Conservation (phyloP, 2,888 invertebrate genomes). For the Halictus quadricinctus region DNA sequence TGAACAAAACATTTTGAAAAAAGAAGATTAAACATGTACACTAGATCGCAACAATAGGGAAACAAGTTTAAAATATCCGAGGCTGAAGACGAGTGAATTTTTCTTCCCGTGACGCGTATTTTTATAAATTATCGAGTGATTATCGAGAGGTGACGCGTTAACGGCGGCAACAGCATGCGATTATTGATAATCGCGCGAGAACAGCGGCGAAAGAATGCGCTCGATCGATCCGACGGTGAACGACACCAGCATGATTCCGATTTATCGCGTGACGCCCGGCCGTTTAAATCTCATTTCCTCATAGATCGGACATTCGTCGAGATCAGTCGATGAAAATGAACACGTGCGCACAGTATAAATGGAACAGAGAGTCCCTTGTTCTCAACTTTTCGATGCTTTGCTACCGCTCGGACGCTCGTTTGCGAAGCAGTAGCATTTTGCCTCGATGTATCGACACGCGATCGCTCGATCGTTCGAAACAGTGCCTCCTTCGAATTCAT, state of each 20-base stretch:
- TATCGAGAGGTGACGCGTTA: background rate
- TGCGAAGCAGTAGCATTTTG: conserved; percentile 43
- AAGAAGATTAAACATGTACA: too few relatives aligned
- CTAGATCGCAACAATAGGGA: too few relatives aligned
- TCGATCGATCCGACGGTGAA: background rate
- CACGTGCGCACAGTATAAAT: conserved; percentile 66
- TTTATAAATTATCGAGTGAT: background rate
- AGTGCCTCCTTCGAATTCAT: background rate
- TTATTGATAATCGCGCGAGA: background rate
- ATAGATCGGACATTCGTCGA: conserved; percentile 42
- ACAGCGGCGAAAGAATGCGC: background rate
- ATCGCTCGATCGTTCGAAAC: conserved; percentile 23
- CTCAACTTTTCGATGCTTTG: conserved; percentile 57
- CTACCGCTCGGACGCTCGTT: conserved; percentile 36
- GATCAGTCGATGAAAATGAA: conserved; percentile 43
- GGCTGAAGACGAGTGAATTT: background rate
- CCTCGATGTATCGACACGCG: conserved; percentile 40
- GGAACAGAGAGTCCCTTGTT: conserved; percentile 76
- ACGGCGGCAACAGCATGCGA: background rate
- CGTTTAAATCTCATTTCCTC: conserved; percentile 27
- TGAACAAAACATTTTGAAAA: too few relatives aligned
- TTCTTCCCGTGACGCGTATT: background rate
- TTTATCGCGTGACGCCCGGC: background rate
- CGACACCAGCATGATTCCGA: background rate
- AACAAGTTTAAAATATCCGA: background rate